A percentile compares a stretch with the other conserved stretches of the same genome.
Conservation (phyloP, 2,888 invertebrate species). For the Melipona bicolor region DNA sequence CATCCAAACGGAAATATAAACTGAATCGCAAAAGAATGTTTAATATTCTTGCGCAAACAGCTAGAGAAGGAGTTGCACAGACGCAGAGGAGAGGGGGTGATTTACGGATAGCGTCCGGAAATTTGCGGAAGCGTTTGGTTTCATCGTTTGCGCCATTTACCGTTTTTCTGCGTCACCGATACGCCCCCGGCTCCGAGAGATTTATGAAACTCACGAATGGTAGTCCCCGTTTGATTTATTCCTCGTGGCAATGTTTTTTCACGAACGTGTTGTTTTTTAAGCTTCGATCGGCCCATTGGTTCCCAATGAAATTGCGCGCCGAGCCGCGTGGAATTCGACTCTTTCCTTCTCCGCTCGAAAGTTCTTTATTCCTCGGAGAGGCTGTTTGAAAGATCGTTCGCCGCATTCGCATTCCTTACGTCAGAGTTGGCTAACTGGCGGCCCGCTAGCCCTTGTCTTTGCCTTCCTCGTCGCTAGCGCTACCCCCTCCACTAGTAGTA, state of each 20-base stretch:
- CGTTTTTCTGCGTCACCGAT: background rate
- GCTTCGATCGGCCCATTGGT: background rate
- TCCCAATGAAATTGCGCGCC: background rate
- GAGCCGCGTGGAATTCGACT: background rate
- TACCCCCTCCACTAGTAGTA: no score
- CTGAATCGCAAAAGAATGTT: no score
- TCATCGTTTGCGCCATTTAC: constrained; percentile 20
- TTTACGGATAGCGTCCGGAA: background rate
- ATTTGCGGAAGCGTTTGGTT: constrained; percentile 23
- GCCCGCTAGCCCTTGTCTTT: no score
- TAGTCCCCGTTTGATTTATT: constrained; percentile 34
- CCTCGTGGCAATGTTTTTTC: background rate
- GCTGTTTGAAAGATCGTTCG: constrained; percentile 63
- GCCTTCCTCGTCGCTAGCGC: no score
- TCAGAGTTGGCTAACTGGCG: no score
- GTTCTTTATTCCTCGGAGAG: constrained; percentile 56
- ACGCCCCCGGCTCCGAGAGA: constrained; percentile 7
- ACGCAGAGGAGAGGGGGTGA: background rate
- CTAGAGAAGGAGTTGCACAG: background rate
- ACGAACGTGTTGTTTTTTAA: background rate
- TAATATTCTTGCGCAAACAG: no score
- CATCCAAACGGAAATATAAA: no score
- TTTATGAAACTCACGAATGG: constrained; percentile 20
- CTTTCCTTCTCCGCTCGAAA: constrained; percentile 37
- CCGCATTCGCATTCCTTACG: constrained; percentile 66